Percentiles rank a stretch among this genome's conserved stretches.
These are phyloP conservation scores for Colaptes auratus DNA, from an alignment of 2,113 vertebrate species.

Conservation along the genomic window DNA sequence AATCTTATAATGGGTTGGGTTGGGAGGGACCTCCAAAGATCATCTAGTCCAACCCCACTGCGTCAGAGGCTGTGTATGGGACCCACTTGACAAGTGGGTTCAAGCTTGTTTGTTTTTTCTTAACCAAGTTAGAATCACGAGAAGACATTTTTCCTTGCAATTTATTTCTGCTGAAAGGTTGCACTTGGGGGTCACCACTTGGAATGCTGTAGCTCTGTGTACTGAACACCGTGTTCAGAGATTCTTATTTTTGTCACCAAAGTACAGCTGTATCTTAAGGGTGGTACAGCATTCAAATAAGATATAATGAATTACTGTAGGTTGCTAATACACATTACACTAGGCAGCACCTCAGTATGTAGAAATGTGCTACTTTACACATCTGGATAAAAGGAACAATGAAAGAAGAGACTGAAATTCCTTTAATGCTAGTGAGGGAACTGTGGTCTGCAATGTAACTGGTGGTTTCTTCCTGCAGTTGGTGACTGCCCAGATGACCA, in stretches of 20 bases:
- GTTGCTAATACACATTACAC: not conserved
- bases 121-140: not conserved
- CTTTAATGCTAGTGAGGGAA: not conserved
- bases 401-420: not conserved
- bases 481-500: not conserved
- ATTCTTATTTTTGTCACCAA: slow-evolving; percentile 44
- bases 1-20: too few species aligned
- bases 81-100: not conserved
- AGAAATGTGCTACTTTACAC: not conserved
- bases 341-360: not conserved
- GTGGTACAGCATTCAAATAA: slow-evolving; percentile 20
- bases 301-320: not conserved
- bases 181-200: slow-evolving; percentile 16
- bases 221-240: slow-evolving; percentile 27
- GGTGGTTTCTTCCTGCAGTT: not conserved
- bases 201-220: not conserved
- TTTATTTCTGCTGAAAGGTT: slow-evolving; percentile 24
- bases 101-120: not conserved
- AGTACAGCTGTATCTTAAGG: slow-evolving; percentile 22
- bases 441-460: not conserved
- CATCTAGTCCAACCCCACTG: too few species aligned
- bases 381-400: not conserved
- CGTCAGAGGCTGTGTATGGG: not conserved
- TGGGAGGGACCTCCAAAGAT: too few species aligned
- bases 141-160: not conserved